Base-by-base conservation (phyloP, 2,797 vertebrate species). In the Vespertilio murinus region DNA sequence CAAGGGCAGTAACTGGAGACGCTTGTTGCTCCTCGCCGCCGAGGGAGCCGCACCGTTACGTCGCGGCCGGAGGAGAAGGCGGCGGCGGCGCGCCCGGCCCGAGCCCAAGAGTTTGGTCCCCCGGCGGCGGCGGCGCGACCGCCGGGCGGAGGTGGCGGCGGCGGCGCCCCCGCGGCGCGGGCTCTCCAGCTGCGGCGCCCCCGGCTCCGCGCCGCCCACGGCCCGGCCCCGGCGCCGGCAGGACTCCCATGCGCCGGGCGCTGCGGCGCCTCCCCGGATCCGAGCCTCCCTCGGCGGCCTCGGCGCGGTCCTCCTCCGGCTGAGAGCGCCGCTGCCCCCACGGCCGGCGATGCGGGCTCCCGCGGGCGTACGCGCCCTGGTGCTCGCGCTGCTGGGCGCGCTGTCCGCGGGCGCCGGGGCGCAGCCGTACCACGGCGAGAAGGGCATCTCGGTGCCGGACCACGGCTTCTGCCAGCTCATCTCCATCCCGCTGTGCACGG, bases 381-480 rank as follows among this genome's bases (percentile, higher is more conserved):
- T 96, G 88, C 73, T 98, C 95, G 97, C 97, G 77, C 91, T 98
- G 82, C 70, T 98, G 92, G 96, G 95, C 75, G 87, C 95, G 23
- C 96, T 98, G 78, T 79, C 64, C 96, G 83, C 96, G 95, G 56
- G 90, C 93, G 54, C 97, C 8, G 13, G 98, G 95, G 86, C 81
- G 13, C 98, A 98, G 42, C 98, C 98, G 78, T 98, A 98, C 86
- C 98, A 98, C 64, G 99, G 99, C 6, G 99, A 99, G 80, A 98
- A 98, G 64, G 99, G 99, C 5, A 99, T 99, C 91, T 99, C 99
- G 3, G 97, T 99, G 22, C 99, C 99, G 0, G 99, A 99, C 92
- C 99, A 99, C 83, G 99, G 99, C 47, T 99, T 99, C 97, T 99
- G 99, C 97, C 99, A 99, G 95, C 98, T 99, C 96, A 99, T 99